Conservation (phyloP, 2,113 vertebrate genomes). For the Rhadina sibilatrix region DNA sequence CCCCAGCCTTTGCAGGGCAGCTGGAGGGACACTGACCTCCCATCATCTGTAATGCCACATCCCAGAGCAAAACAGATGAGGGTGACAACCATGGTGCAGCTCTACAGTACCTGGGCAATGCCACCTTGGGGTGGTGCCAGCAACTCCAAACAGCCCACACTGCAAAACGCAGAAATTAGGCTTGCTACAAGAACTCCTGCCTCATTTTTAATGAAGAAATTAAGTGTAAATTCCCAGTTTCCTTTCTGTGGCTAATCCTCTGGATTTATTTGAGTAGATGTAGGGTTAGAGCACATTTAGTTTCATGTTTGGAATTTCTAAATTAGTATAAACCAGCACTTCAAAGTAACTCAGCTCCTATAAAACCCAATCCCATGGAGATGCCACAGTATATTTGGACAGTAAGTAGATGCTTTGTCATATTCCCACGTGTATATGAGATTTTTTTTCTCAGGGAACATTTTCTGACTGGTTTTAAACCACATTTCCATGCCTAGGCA, state of each 20-base stretch:
- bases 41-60: fast-evolving
- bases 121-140: background rate
- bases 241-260: constrained; percentile 50
- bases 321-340: constrained; percentile 62
- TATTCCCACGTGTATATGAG: constrained; percentile 40
- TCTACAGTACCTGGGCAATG: background rate
- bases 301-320: constrained; percentile 56
- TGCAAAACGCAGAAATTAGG: background rate
- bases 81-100: fast-evolving
- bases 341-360: constrained; percentile 52
- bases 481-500: constrained; percentile 38
- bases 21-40: background rate
- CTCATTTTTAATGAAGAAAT: constrained; percentile 36
- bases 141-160: background rate
- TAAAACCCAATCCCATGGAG: constrained; percentile 51
- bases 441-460: constrained; percentile 55
- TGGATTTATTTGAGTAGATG: constrained; percentile 21
- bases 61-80: background rate
- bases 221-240: constrained; percentile 51
- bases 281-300: constrained; percentile 43
- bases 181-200: background rate
- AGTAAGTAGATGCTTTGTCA: constrained; percentile 61
- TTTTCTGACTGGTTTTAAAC: constrained; percentile 44
- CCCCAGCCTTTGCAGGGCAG: fast-evolving
- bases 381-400: constrained; percentile 45